A percentile compares a stretch with the other conserved stretches of the same genome.
phyloP scores from a whole-genome alignment of 2,113 vertebrate genomes.

The Perca flavescens region DNA sequence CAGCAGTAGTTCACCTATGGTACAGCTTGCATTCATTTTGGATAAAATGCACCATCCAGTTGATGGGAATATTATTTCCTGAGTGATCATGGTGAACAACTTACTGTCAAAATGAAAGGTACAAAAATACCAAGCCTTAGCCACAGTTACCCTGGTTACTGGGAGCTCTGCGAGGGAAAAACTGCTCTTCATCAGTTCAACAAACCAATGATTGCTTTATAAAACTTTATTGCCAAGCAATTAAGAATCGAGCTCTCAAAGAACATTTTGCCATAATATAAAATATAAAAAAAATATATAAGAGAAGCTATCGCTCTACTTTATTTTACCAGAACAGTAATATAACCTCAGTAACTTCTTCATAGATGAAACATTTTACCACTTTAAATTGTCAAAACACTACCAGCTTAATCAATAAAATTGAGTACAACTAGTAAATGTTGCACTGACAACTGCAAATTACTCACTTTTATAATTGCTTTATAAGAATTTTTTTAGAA shows the following conservation, averaged over 20 bases:
- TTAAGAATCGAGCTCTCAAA: neutral
- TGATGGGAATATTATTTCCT: neutral
- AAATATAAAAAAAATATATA: neutral
- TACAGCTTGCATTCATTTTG: neutral
- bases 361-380: neutral
- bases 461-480: neutral
- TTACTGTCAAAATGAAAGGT: neutral
- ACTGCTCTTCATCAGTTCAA: neutral
- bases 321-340: neutral
- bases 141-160: constrained; percentile 45
- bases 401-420: neutral
- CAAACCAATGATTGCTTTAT: constrained; percentile 24
- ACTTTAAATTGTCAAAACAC: neutral
- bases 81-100: neutral
- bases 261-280: neutral
- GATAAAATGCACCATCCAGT: neutral
- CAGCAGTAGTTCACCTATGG: neutral
- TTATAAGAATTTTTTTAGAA: neutral
- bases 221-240: constrained; percentile 4
- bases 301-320: neutral
- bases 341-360: neutral
- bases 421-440: neutral
- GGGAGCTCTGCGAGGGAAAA: constrained; percentile 14
- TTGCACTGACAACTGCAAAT: neutral
- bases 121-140: neutral